Base-by-base conservation (phyloP, 2,888 invertebrate genomes). In the Drosophila monieri region DNA sequence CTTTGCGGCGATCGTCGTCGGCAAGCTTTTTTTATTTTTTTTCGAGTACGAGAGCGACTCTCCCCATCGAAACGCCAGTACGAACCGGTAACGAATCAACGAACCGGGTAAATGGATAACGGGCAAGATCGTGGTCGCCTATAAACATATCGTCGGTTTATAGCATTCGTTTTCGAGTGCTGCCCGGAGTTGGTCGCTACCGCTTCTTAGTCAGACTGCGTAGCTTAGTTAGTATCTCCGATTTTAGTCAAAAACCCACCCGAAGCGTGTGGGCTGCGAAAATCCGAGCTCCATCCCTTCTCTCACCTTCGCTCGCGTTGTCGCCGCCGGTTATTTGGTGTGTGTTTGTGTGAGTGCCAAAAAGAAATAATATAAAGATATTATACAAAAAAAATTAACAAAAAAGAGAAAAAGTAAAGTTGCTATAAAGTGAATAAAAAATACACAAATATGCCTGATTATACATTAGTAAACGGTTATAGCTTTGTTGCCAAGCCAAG, bases 131-230 rank as follows among this genome's bases (percentile, higher is more conserved):
- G 27, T 27, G 27, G 27, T 27, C 27, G 27, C 27, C 9, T 9
- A 27, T 27, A 27, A 27, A 27, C 27, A 27, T 27, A 27, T 8
- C 3, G 27, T 9, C 9, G 27, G 3, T 27, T 27, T 27, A 27
- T 27, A 27, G 27, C 72, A 88, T 77, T 88, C 67, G 80, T 73
- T 84, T 80, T 80, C 72, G 86, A 89, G 74, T 75, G 88, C 74
- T 76, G 75, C 72, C 21, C 43, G 43, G 43, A 43, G 43, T 77
- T 79, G 88, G 73, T 43, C 12, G 21, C 21, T 21, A 21, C 21
- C 43, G 43, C 43, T 43, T 18, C 65, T 65, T 43, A 62, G 47
- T 61, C 23, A 49, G 56, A 53, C 39, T 62, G 66, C 54, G 53
- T 37, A 18, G 44, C n/a, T 35, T 27, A 73, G 56, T 73, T 65